phyloP scores from a whole-genome alignment of 1,140 invertebrate genomes.

The Conopomorpha cramerella region DNA sequence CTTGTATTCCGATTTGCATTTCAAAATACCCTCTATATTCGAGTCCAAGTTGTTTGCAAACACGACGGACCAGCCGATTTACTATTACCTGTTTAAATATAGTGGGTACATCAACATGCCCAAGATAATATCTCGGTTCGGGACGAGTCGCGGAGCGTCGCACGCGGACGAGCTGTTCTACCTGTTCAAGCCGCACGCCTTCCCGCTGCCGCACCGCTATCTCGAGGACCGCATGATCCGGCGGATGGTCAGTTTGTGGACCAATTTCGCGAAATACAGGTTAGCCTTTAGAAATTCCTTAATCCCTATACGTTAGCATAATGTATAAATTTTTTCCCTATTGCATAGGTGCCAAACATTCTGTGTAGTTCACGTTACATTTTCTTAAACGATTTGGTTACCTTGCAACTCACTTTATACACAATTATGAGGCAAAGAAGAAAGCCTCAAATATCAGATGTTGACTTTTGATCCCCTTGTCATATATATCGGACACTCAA shows the following conservation, averaged over 20 bases:
- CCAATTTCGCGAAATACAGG: slow-evolving; percentile 47
- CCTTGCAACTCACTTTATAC: too few relatives aligned
- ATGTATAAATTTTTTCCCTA: too few relatives aligned
- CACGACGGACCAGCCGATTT: slow-evolving; percentile 35
- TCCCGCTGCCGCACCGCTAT: slow-evolving; percentile 25
- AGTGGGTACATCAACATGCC: slow-evolving; percentile 34
- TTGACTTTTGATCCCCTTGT: too few relatives aligned
- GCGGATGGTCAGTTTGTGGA: slow-evolving; percentile 40
- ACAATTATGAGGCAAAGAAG: too few relatives aligned
- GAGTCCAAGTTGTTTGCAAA: slow-evolving; percentile 29
- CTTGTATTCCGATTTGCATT: slow-evolving; percentile 39
- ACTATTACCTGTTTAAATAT: slow-evolving; percentile 43
- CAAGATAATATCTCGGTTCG: slow-evolving; percentile 28
- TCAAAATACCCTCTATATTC: slow-evolving; percentile 34
- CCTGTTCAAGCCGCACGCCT: slow-evolving; percentile 33
- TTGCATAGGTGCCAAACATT: too few relatives aligned
- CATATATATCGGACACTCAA: too few relatives aligned
- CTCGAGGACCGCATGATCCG: slow-evolving; percentile 29
- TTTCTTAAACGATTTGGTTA: too few relatives aligned
- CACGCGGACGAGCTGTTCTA: slow-evolving; percentile 49
- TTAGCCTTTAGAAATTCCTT: slow-evolving; percentile 10
- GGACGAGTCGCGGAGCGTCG: slow-evolving; percentile 22
- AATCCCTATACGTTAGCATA: too few relatives aligned
- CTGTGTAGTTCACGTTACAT: too few relatives aligned
- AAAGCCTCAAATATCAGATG: too few relatives aligned